Base-by-base conservation (phyloP, 2,888 invertebrate species). In the Agonum fuliginosum region DNA sequence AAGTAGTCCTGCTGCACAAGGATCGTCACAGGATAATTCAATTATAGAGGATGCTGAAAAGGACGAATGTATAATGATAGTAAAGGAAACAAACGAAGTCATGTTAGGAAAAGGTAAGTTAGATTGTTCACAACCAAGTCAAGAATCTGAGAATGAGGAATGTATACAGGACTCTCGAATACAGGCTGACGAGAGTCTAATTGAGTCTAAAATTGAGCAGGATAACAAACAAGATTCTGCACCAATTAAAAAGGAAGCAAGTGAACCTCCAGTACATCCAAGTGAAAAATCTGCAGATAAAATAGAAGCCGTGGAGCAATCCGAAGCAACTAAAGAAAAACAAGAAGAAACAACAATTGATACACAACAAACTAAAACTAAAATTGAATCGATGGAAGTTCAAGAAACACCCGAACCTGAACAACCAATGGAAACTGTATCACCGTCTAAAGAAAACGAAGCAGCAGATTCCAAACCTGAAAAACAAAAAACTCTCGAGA, bases 21-120 rank as follows among this genome's bases (percentile, higher is more conserved):
- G 58, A 27, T 75, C 78, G 3, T 76, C 79, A 34, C 41, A 76
- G 22, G 81, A 81, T 75, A 79, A 78, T 30, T 78, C 78, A 48
- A 58, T 69, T 17, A 75, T 77, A 34, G 80, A 78, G 72, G 82
- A 80, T 65, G 78, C 69, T 72, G 73, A 78, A 71, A 79, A 79
- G 70, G 79, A 79, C 62, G 75, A 80, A 48, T 78, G 75, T 73
- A 74, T 80, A 78, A 80, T 76, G 34, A 58, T 76, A 58, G 80
- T 81, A 78, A 85, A 84, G 81, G 84, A 84, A 78, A 82, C 81
- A 80, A 75, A 62, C 17, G 85, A 85, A 81, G 83, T 82, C 79
- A 83, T 83, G 78, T 82, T 82, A 81, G 83, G 82, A 83, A 86
- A 87, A 87, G 87, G 87, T 87, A 87, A 87, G 87, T 87, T 77